Evolutionary conservation across 2,888 invertebrate genomes (phyloP), one percentile per base, ranked within the genome.

Genomic region (Synergus japonicus): DNA sequence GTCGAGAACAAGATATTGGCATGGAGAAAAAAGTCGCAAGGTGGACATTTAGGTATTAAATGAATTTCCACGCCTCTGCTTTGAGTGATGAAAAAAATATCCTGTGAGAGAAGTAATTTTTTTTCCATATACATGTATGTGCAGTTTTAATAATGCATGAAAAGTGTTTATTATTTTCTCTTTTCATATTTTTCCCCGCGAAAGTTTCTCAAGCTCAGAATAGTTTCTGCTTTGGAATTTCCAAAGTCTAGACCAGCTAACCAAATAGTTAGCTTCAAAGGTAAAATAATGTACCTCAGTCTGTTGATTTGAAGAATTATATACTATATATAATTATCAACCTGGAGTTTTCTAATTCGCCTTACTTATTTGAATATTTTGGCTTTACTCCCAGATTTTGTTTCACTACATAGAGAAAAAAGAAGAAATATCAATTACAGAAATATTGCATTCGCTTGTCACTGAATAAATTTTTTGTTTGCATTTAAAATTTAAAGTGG

Each of bases 161-260:
- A n/a, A 12, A 22, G 60, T 4, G 22, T 60, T 60, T 4, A 60
- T 22, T 22, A 54, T 22, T 22, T 22, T 22, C 22, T 12, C 12
- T 22, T 12, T 3, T 58, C 22, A n/a, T n/a, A n/a, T 49, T 54
- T 54, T 54, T 54, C 8, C 9, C n/a, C n/a, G n/a, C n/a, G 8
- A n/a, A 54, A 69, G 22, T 37, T 15, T 37, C 4, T 29, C 13
- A n/a, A 54, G 49, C 69, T n/a, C 69, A 69, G 37, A 69, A 69
- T 69, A 69, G 49, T 69, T 69, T 69, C 49, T 54, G 49, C 49
- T 69, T 54, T 8, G 69, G 69, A 69, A 46, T 69, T 69, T 22
- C n/a, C 15, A 5, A 69, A 49, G 29, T 69, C 69, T 37, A 69
- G 37, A 69, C 49, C 69, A 49, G 15, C 37, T 49, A 49, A 54